phyloP scores from a whole-genome alignment of 2,797 vertebrate species.

The Takifugu ocellatus region DNA sequence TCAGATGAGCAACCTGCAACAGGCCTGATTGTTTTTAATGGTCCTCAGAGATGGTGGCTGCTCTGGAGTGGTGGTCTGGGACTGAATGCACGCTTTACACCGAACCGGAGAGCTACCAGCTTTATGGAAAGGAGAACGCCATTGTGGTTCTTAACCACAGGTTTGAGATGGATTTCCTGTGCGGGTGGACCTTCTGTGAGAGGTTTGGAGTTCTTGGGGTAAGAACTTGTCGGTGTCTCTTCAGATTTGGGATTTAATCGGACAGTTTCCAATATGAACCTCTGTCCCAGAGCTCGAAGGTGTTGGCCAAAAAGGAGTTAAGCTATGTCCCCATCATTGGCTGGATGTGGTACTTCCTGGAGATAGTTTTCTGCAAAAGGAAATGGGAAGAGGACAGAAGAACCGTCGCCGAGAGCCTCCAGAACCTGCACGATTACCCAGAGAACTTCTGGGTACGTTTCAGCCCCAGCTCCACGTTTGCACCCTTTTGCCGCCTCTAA shows the following conservation, averaged over 20 bases:
- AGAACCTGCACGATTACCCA: slow-evolving; percentile 88
- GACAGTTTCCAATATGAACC: not conserved
- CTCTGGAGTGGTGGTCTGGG: slow-evolving; percentile 97
- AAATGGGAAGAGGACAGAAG: slow-evolving; percentile 93
- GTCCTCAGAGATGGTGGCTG: slow-evolving; percentile 86
- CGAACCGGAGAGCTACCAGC: slow-evolving; percentile 76
- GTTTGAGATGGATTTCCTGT: slow-evolving; percentile 97
- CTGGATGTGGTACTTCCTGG: slow-evolving; percentile 99
- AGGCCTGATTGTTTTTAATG: too few species aligned
- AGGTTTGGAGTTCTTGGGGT: slow-evolving; percentile 94
- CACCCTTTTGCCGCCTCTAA: not conserved
- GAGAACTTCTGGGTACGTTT: slow-evolving; percentile 87
- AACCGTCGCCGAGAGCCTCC: slow-evolving; percentile 81
- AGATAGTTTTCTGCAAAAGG: slow-evolving; percentile 95
- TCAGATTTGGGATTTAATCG: not conserved
- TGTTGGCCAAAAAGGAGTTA: slow-evolving; percentile 93
- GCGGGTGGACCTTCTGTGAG: slow-evolving; percentile 94
- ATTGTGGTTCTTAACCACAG: slow-evolving; percentile 95
- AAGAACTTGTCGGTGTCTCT: slow-evolving; percentile 50
- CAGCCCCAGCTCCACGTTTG: not conserved
- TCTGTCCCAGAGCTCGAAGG: slow-evolving; percentile 87
- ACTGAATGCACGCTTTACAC: slow-evolving; percentile 90
- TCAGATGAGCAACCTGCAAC: not conserved
- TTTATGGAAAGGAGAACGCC: slow-evolving; percentile 89
- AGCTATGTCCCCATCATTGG: slow-evolving; percentile 91